Evolutionary conservation across 2,113 vertebrate species (phyloP).

Genomic region (Solea senegalensis): DNA sequence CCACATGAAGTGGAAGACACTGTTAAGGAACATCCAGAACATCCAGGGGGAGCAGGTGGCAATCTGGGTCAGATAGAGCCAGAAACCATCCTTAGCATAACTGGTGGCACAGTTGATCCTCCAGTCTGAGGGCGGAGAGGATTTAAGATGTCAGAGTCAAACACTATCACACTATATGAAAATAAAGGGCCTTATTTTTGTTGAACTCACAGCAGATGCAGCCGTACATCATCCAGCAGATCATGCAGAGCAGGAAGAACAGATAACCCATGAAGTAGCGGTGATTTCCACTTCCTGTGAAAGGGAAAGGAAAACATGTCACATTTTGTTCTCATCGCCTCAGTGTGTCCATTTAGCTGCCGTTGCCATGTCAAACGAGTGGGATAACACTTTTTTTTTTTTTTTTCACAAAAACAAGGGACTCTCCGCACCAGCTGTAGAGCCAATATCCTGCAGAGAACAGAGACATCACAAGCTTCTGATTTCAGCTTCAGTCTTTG

Average conservation of each 20-base stretch:
- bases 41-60: constrained; percentile 98
- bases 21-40: constrained; percentile 99
- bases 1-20: constrained; percentile 99
- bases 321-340: background rate
- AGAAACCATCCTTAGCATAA: constrained; percentile 94
- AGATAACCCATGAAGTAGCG: constrained; percentile 99
- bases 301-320: background rate
- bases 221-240: constrained; percentile 99
- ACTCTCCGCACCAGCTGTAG: too few relatives aligned
- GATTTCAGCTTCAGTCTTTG: too few relatives aligned
- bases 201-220: constrained; percentile 94
- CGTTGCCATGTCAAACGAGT: too few relatives aligned
- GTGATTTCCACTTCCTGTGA: constrained; percentile 95
- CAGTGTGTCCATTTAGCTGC: too few relatives aligned
- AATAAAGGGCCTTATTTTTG: background rate
- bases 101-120: constrained; percentile 93
- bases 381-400: too few relatives aligned
- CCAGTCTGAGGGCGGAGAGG: constrained; percentile 86
- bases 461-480: too few relatives aligned
- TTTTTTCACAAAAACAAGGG: too few relatives aligned
- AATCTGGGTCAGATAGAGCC: constrained; percentile 96
- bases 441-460: too few relatives aligned
- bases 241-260: constrained; percentile 99
- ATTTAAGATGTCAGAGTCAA: background rate
- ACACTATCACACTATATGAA: background rate